Conservation (phyloP, 2,113 vertebrate genomes). For the Alethe diademata region DNA sequence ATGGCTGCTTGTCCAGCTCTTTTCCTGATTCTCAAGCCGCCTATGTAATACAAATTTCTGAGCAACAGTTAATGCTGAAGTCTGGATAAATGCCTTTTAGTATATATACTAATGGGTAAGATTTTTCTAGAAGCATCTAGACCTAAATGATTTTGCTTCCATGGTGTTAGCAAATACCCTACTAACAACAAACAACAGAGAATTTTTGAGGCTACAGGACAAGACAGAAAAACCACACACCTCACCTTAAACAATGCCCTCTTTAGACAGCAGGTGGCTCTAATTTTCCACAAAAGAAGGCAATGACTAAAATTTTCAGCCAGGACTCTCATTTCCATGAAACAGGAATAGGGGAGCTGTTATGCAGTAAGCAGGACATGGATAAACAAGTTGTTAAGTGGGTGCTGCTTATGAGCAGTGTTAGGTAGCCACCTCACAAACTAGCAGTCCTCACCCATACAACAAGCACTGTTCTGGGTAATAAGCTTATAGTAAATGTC, state of each 20-base stretch:
- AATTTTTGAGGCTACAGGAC: background rate
- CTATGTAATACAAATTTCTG: background rate
- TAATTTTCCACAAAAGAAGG: conserved; percentile 53
- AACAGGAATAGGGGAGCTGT: background rate
- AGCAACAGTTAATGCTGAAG: background rate
- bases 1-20: background rate
- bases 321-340: background rate
- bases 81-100: background rate
- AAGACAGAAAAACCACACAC: background rate
- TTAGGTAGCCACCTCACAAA: background rate
- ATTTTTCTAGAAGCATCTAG: background rate
- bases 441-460: background rate
- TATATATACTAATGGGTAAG: background rate
- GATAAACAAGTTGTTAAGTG: background rate
- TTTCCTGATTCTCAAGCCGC: background rate
- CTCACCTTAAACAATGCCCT: background rate
- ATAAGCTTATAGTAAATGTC: background rate
- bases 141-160: background rate
- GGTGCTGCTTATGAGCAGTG: background rate
- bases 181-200: background rate
- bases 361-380: background rate
- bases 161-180: background rate
- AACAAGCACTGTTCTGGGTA: background rate
- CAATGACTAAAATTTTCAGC: background rate
- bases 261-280: conserved; percentile 73